Base-by-base conservation (phyloP, 1,140 invertebrate genomes). In the Coenobita brevimanus region DNA sequence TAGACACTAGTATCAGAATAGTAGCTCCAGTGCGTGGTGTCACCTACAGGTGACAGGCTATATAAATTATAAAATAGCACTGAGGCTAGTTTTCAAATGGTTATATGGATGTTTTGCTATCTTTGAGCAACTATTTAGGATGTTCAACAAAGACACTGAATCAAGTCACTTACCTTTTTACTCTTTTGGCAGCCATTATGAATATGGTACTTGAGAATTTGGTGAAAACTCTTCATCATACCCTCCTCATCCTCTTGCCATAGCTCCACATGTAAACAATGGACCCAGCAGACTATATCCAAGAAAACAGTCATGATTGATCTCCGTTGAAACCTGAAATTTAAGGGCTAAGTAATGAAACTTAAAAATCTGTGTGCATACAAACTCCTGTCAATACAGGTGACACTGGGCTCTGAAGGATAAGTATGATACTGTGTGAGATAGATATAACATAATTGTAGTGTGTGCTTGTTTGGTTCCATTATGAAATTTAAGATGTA, bases 1-100 rank as follows among this genome's bases (percentile, higher is more conserved):
- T 78, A 43, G 75, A 57, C 33, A 78, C 75, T 17, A n/a, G 33
- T 78, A n/a, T 50, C 27, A 57, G 75, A 8, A 46, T 33, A 60
- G n/a, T 57, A 30, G 50, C 43, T 3, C 46, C 30, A 33, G 57
- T 81, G n/a, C 57, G 4, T 33, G 60, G 46, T 81, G 46, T 60
- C 79, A 60, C 33, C n/a, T 69, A n/a, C 33, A 50, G 64, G 64
- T 69, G 64, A 69, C 64, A 69, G 64, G 64, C 64, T 27, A 69
- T 69, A 69, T 69, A 33, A 10, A 69, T 24, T 69, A 69, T 69
- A 69, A 8, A 69, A 69, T 69, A 69, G 64, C 64, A 69, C n/a
- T 10, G n/a, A 69, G 64, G 64, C 46, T 17, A 50, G 6, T 50
- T 50, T 17, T 50, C 46, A 50, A 50, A 50, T 50, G 46, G 46